Conservation (phyloP, 2,888 invertebrate species). For the Operophtera brumata region DNA sequence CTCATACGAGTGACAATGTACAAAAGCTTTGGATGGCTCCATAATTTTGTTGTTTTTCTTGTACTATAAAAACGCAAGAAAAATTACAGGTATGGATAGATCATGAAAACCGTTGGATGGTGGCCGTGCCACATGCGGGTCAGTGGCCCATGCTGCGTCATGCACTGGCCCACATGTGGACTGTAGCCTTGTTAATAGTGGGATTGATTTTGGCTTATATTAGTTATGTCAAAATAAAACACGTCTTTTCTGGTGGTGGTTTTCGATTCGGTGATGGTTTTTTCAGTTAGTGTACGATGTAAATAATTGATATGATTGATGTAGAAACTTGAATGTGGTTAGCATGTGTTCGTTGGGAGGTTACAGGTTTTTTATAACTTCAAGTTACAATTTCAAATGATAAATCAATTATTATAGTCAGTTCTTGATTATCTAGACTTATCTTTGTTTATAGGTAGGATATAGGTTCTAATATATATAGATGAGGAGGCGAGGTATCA, state of each 20-base stretch:
- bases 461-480: neutral
- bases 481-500: neutral
- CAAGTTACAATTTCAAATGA: neutral
- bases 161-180: no score
- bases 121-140: no score
- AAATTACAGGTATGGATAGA: no score
- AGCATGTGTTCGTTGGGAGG: neutral
- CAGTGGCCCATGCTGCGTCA: no score
- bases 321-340: neutral
- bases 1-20: neutral
- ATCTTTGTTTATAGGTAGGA: no score
- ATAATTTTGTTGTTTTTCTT: neutral
- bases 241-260: constrained; percentile 2
- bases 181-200: no score
- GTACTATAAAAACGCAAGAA: neutral
- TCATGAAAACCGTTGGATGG: no score
- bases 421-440: no score
- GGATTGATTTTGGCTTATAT: no score
- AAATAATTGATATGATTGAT: neutral
- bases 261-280: constrained; percentile 1
- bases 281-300: neutral
- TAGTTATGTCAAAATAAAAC: neutral
- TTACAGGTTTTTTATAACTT: neutral
- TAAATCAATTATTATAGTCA: no score
- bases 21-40: neutral